Conservation (phyloP, 2,113 vertebrate genomes). For the rabbit (Oryctolagus cuniculus) region DNA sequence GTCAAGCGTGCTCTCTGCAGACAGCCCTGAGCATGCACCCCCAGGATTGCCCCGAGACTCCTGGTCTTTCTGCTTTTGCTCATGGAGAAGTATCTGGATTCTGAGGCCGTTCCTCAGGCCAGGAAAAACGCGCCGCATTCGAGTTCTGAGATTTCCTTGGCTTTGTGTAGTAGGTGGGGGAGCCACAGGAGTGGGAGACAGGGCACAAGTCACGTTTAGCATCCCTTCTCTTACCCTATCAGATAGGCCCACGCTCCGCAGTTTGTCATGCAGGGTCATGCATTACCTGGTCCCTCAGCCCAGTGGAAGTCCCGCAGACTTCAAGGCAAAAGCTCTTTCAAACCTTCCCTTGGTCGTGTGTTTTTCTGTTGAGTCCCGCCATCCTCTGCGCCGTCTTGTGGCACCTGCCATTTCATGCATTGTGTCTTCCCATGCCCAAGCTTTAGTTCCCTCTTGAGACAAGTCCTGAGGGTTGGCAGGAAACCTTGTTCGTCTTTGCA, state of each 20-base stretch:
- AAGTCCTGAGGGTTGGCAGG: background rate
- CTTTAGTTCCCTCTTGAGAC: background rate
- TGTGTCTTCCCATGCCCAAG: background rate
- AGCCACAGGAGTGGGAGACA: background rate
- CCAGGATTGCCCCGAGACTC: rapidly evolving
- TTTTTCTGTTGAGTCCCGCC: background rate
- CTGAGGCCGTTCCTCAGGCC: background rate
- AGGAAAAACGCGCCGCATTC: background rate
- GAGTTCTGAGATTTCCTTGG: background rate
- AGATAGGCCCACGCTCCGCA: background rate
- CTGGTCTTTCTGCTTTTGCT: background rate
- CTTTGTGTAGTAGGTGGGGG: background rate
- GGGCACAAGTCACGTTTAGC: background rate
- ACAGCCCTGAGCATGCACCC: background rate
- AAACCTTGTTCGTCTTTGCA: background rate
- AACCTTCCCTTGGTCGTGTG: background rate
- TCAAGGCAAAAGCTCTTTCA: background rate
- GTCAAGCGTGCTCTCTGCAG: background rate
- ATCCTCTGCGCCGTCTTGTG: background rate
- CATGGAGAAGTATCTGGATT: background rate
- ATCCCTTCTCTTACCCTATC: background rate
- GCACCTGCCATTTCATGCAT: background rate
- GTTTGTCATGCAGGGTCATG: background rate
- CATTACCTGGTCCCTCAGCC: background rate
- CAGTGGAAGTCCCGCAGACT: background rate